Percentiles rank a stretch among this genome's conserved stretches.
Evolutionary conservation across 2,113 vertebrate species (phyloP).

Genomic region (Peromyscus polionotus): DNA sequence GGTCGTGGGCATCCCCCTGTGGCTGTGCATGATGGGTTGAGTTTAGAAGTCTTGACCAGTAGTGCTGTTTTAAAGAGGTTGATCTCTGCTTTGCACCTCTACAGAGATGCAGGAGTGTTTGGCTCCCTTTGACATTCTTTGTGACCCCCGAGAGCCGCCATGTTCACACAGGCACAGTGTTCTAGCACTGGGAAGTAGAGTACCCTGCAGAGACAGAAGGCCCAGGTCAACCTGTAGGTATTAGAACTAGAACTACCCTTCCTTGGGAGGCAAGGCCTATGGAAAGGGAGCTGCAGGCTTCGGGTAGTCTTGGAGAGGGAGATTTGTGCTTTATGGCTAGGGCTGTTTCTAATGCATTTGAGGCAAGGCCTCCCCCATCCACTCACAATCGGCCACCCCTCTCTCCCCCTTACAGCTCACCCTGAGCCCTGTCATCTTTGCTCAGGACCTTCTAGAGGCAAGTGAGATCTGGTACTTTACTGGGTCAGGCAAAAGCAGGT

Average conservation of each 20-base stretch:
- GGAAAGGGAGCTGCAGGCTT: neutral
- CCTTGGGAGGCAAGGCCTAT: neutral
- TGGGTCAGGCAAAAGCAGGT: neutral
- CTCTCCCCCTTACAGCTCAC: neutral
- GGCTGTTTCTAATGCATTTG: neutral
- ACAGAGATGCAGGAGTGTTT: neutral
- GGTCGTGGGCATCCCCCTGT: slow-evolving; percentile 18
- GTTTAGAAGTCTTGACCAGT: neutral
- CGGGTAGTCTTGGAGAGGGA: neutral
- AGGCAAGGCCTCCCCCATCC: neutral
- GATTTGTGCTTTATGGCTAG: neutral
- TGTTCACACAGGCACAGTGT: neutral
- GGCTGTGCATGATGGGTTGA: neutral
- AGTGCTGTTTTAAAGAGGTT: neutral
- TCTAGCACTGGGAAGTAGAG: neutral
- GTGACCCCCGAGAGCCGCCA: neutral
- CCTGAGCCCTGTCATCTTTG: neutral
- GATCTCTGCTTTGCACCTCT: neutral
- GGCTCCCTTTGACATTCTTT: slow-evolving; percentile 12
- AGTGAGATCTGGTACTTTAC: neutral
- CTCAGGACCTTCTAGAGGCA: neutral
- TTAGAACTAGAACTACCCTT: neutral
- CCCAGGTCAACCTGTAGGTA: neutral
- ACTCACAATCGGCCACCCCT: neutral
- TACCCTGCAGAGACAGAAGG: neutral